Evolutionary conservation across 1,140 invertebrate genomes (phyloP), one percentile per base, ranked within the genome.

Genomic region (Eriosoma lanigerum): DNA sequence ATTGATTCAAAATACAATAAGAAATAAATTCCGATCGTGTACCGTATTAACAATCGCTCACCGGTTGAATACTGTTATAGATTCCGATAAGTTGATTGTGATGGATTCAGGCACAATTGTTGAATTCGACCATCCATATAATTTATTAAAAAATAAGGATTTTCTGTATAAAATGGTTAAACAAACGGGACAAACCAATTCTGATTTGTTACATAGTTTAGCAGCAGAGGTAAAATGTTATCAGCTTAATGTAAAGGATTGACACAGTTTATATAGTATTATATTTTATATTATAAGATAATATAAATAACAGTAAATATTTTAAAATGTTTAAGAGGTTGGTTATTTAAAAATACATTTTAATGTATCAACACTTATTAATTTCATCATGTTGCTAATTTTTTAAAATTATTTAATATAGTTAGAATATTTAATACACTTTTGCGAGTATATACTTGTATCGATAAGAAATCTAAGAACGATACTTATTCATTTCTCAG

Each of bases 31-130:
- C 86, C 85, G 85, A 0, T 85, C 90, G 75, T 92, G 91, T 81
- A 95, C 94, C 0, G 91, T 95, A 19, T 86, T 95, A 12, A 95
- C 93, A 1, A 91, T 93, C 64, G 91, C 91, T 21, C 91, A 92
- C 84, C 85, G 91, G 64, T 84, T 92, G 0, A 92, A 94, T 84
- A 95, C 93, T 1, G 92, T 96, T 56, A 91, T 96, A 89, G 92
- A 95, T 84, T 91, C 89, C 82, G 91, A 91, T 84, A 87, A 89
- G 81, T 89, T 94, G 81, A 86, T 95, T 84, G 92, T 93, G 0
- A 90, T 94, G 88, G 90, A 92, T 32, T 85, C 85, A 62, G 90
- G 90, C 32, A 58, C 24, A n/a, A 76, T 81, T 29, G 46, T 76
- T 85, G 91, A 92, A 85, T 91, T 88, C 83, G 90, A 91, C 83